These are phyloP conservation scores for Drepanosiphum platanoidis DNA, from an alignment of 2,888 invertebrate genomes.

Conservation along the genomic window DNA sequence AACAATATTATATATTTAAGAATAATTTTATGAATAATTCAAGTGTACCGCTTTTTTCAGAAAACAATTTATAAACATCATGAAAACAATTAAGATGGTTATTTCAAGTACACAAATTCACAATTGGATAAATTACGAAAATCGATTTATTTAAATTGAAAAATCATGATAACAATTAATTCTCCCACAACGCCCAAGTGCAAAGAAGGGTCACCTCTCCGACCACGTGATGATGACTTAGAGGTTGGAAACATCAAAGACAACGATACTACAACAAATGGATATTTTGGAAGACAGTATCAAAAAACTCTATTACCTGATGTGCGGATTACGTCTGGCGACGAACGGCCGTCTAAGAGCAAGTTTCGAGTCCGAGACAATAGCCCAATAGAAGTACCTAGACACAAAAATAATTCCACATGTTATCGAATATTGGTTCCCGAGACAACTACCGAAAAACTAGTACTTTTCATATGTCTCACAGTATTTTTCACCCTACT, in stretches of 20 bases:
- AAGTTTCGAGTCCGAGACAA: constrained; percentile 35
- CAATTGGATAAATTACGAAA: constrained; percentile 12
- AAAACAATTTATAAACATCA: background rate
- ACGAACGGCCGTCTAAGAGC: constrained; percentile 38
- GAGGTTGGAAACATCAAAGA: constrained; percentile 17
- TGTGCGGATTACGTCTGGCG: constrained; percentile 20
- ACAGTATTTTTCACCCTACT: constrained; percentile 32
- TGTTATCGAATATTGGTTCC: constrained; percentile 53
- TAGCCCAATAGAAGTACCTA: constrained; percentile 35
- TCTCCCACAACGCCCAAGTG: constrained; percentile 8
- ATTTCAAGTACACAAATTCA: background rate
- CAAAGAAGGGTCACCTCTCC: constrained; percentile 28
- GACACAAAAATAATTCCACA: background rate
- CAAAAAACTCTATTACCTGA: constrained; percentile 46
- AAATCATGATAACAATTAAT: constrained; percentile 23
- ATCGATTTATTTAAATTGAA: constrained; percentile 19
- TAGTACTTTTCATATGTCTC: constrained; percentile 33
- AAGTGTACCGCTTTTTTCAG: constrained; percentile 8
- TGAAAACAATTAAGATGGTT: background rate
- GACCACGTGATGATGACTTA: constrained; percentile 17
- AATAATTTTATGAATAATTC: background rate
- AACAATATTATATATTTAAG: background rate
- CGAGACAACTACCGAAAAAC: constrained; percentile 31
- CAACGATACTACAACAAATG: constrained; percentile 23
- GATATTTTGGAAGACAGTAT: constrained; percentile 37